Base-by-base conservation (phyloP, 2,888 invertebrate genomes). In the Apodemia duryi region DNA sequence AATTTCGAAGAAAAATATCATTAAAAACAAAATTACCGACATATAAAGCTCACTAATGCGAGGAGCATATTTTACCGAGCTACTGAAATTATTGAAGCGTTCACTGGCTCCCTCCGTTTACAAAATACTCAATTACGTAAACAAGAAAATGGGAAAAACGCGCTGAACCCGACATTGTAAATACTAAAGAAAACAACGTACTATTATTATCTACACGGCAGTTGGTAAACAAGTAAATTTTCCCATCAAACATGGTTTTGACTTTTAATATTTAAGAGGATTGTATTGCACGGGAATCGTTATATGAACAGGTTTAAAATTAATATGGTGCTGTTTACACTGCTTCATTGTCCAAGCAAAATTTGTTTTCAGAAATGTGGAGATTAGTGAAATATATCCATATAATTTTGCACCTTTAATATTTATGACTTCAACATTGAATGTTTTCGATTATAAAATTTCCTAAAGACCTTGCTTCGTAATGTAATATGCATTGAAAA, bases 181-280 rank as follows among this genome's bases (percentile, higher is more conserved):
- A 78, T 71, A 74, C 71, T 76, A 79, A 84, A 77, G 82, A 83
- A 83, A 81, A 83, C 78, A 83, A 80, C 79, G 79, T 73, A 74
- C 76, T 73, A 83, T 86, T 73, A 83, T 86, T 84, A 83, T 77
- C 75, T 46, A 62, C 68, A 70, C 72, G 74, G 77, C 90, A 89
- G 83, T 87, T 89, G 90, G 75, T 84, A 86, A 86, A 87, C 86
- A 84, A 85, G 85, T 79, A 68, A 77, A 80, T 74, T 82, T 91
- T 91, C 91, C 90, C 91, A 90, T 84, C 86, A 83, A 85, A 81
- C 13, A 79, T 78, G 77, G 79, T 79, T 73, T 82, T 85, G 80
- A 77, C 77, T 83, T 75, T 88, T 82, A 86, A 88, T 88, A 88
- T 86, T 88, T 84, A 77, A 87, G 81, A 78, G 79, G 68, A 81